Conservation (phyloP, 1,140 invertebrate genomes). For the Augochlora pura region DNA sequence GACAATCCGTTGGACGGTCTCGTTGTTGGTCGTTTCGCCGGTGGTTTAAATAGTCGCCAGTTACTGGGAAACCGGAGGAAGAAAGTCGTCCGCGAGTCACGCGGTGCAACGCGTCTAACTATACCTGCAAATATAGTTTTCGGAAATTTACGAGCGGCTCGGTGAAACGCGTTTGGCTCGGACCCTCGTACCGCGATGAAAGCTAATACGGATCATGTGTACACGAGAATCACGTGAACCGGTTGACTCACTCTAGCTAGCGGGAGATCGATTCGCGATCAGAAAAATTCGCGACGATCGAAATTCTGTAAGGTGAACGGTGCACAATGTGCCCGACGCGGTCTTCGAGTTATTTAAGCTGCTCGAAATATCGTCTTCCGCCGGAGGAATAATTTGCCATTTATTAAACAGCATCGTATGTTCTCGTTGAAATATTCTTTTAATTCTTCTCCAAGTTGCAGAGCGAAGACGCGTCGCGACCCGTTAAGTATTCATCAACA, state of each 20-base stretch:
- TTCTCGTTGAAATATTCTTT: too few species aligned
- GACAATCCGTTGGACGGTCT: slow-evolving; percentile 3
- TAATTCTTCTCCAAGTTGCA: too few species aligned
- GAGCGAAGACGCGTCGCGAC: neutral
- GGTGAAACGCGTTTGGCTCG: slow-evolving; percentile 21
- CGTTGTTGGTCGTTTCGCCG: neutral
- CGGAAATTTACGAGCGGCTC: slow-evolving; percentile 16
- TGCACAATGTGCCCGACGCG: too few species aligned
- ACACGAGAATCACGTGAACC: slow-evolving; percentile 38
- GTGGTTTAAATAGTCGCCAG: neutral
- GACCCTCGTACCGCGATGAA: neutral
- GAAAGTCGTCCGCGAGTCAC: neutral
- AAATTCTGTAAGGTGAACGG: too few species aligned
- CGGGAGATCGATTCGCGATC: too few species aligned
- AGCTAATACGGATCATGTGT: slow-evolving; percentile 51
- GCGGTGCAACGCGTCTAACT: neutral
- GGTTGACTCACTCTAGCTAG: too few species aligned
- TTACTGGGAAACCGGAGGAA: neutral
- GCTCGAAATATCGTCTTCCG: too few species aligned
- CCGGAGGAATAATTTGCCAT: too few species aligned
- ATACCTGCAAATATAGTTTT: neutral
- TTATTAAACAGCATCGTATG: too few species aligned
- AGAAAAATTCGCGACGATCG: too few species aligned
- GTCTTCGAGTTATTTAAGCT: too few species aligned
- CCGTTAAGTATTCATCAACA: neutral